Evolutionary conservation across 2,888 invertebrate genomes (phyloP), one percentile per base, ranked within the genome.

Genomic region (Cheilosia vulpina): DNA sequence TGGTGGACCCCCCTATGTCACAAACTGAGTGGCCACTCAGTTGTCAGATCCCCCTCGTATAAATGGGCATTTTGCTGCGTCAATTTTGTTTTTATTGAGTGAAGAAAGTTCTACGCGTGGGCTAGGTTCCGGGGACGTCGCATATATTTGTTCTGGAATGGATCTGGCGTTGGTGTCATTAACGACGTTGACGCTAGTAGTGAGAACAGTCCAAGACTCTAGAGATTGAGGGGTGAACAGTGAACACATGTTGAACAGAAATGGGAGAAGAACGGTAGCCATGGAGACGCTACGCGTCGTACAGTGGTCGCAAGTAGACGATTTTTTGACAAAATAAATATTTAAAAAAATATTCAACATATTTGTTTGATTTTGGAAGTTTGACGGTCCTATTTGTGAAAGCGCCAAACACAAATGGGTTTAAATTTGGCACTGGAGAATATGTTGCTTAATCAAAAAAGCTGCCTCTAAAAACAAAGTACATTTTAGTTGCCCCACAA

Each of bases 201-300:
- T n/a, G 79, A 60, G 79, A 79, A 58, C 60, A 66, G 73, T 58
- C 65, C 60, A 73, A 66, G 52, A 19, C 65, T 43, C 53, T 19
- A 55, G 66, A 68, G 55, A 43, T 24, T 50, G 38, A 47, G 11
- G 1, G 19, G 1, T 7, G n/a, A 13, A 21, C 21, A 21, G 17
- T 15, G 27, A 62, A 47, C 47, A 19, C 31, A 66, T 80, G 73
- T 73, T 62, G 19, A 53, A 38, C 38, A 38, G 38, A 1, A 38
- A 38, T 38, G 43, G 47, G 27, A 66, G 38, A 66, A 65, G 72
- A 65, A 66, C 50, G 47, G 58, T 66, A 58, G 57, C 66, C 65
- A 38, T 38, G 31, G 41, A 57, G 65, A 50, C 55, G 41, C 2
- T 34, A 34, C 34, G 34, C 34, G 38, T 38, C 13, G 2, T 0